Evolutionary conservation across 2,797 vertebrate genomes (phyloP).

Genomic region (Pseudomugil tenellus): DNA sequence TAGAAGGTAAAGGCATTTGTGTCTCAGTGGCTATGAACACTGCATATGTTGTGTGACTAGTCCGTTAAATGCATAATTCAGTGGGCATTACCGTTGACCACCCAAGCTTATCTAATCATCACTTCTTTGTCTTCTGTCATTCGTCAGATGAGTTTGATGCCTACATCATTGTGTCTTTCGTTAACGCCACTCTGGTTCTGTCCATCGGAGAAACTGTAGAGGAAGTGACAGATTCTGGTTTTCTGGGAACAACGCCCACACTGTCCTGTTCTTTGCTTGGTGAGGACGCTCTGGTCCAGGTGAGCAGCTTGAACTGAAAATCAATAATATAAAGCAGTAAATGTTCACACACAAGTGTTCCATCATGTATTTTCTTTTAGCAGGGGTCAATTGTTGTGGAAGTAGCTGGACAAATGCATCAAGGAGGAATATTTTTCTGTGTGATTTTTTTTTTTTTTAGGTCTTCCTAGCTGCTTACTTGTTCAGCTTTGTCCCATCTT

Average conservation of each 20-base stretch:
- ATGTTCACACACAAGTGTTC: too few species aligned
- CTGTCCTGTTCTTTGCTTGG: constrained; percentile 96
- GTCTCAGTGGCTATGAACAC: too few species aligned
- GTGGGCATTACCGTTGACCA: background rate
- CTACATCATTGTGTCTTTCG: constrained; percentile 99
- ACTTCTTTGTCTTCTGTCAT: background rate
- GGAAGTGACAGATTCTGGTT: constrained; percentile 98
- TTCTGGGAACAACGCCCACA: constrained; percentile 97
- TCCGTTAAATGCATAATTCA: background rate
- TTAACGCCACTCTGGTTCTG: constrained; percentile 96
- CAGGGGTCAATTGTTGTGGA: too few species aligned
- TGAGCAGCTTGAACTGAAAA: constrained; percentile 59
- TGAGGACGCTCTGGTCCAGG: constrained; percentile 97
- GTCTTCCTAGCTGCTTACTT: background rate
- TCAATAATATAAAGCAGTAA: too few species aligned
- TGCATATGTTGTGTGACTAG: too few species aligned
- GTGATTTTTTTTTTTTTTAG: background rate
- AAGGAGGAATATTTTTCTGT: background rate
- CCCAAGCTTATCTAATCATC: background rate
- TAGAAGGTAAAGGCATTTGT: constrained; percentile 87
- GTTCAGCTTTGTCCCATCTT: background rate
- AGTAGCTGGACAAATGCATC: too few species aligned
- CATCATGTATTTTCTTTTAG: too few species aligned
- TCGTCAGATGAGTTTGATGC: constrained; percentile 95
- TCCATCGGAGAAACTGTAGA: constrained; percentile 98